phyloP scores from a whole-genome alignment of 2,797 vertebrate species.

The Tadarida brasiliensis region DNA sequence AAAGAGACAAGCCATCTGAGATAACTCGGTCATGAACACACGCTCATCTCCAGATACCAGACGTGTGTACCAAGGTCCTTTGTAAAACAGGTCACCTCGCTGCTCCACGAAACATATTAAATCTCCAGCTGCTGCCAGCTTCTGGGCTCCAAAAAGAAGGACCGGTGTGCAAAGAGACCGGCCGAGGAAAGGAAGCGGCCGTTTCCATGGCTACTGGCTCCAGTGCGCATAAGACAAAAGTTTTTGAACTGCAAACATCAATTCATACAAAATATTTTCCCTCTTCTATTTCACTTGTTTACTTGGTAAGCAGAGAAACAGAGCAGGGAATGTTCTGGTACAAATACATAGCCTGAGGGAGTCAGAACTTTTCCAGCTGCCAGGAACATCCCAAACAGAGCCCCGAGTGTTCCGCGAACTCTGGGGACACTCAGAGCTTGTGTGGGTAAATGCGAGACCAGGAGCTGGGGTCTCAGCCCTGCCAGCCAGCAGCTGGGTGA shows the following conservation, averaged over 20 bases:
- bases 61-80: not conserved
- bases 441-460: not conserved
- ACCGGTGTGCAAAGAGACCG: not conserved
- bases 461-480: not conserved
- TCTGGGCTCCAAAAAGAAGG: not conserved
- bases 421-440: slow-evolving; percentile 50
- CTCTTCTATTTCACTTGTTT: slow-evolving; percentile 78
- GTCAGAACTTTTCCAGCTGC: slow-evolving; percentile 69
- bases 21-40: slow-evolving; percentile 5
- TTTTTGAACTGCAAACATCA: slow-evolving; percentile 66
- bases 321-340: slow-evolving; percentile 79
- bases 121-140: not conserved
- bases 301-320: slow-evolving; percentile 78
- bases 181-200: slow-evolving; percentile 18
- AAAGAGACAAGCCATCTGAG: slow-evolving; percentile 2
- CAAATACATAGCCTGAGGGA: slow-evolving; percentile 78
- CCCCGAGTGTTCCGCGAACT: slow-evolving; percentile 52
- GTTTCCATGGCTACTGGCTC: slow-evolving; percentile 57
- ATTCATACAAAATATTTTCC: slow-evolving; percentile 73
- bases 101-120: not conserved
- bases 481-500: not conserved
- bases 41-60: not conserved
- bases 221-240: slow-evolving; percentile 49
- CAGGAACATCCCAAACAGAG: slow-evolving; percentile 79
- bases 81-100: not conserved